Conservation (phyloP, 2,888 invertebrate species). For the Schrankia costaestrigalis region DNA sequence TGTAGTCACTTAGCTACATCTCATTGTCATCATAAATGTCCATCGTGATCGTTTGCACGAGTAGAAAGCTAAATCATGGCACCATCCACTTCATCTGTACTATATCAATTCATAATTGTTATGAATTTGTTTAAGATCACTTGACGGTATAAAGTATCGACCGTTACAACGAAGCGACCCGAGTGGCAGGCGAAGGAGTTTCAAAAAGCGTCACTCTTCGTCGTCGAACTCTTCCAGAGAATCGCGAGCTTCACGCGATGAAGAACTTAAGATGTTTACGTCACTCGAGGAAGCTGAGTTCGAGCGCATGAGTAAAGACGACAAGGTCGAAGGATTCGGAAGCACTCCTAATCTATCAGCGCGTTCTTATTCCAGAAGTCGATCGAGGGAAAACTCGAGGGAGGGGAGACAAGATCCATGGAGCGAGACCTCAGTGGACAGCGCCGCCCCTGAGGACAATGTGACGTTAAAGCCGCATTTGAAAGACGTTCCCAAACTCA, state of each 20-base stretch:
- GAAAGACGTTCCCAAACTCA: conserved; percentile 57
- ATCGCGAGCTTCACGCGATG: conserved; percentile 82
- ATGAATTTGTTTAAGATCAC: conserved; percentile 78
- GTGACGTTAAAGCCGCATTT: conserved; percentile 40
- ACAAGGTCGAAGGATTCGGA: conserved; percentile 48
- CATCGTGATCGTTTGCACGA: conserved; percentile 48
- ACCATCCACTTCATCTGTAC: conserved; percentile 54
- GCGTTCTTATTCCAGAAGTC: conserved; percentile 80
- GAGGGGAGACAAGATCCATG: conserved; percentile 57
- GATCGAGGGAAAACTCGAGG: conserved; percentile 69
- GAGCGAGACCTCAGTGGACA: conserved; percentile 54
- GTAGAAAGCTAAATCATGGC: conserved; percentile 43
- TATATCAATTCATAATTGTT: conserved; percentile 65
- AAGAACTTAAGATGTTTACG: conserved; percentile 83
- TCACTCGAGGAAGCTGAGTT: conserved; percentile 83
- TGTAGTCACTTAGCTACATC: conserved; percentile 53
- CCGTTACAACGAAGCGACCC: conserved; percentile 83
- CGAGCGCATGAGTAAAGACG: conserved; percentile 55
- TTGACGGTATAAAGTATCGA: conserved; percentile 84
- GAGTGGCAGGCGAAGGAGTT: conserved; percentile 81
- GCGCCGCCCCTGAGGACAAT: conserved; percentile 39
- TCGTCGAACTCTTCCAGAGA: conserved; percentile 82
- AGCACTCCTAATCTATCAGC: conserved; percentile 75
- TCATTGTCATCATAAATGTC: conserved; percentile 28
- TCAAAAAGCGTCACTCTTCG: conserved; percentile 81